These are phyloP conservation scores for Condylostylus longicornis DNA, from an alignment of 1,140 invertebrate species.

Conservation along the genomic window DNA sequence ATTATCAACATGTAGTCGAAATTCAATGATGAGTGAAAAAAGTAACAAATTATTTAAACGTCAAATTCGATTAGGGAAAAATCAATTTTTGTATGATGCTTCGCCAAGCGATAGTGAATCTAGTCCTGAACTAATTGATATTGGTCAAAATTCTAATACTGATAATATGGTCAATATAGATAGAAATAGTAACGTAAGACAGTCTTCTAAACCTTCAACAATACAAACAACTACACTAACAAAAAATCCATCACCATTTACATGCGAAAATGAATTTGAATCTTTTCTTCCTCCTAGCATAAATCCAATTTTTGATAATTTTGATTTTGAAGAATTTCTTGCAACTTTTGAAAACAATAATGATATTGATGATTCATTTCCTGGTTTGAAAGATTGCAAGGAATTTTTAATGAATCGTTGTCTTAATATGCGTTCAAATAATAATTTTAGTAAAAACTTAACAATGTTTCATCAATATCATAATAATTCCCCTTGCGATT, in stretches of 20 bases:
- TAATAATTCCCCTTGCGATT: too few species aligned
- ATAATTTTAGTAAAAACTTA: too few species aligned
- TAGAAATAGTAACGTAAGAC: too few species aligned
- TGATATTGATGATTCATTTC: conserved; percentile 32
- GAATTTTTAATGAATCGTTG: conserved; percentile 28
- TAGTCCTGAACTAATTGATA: conserved; percentile 8
- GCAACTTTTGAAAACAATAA: conserved; percentile 37
- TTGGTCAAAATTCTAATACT: background rate
- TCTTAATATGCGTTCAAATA: too few species aligned
- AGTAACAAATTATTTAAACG: conserved; percentile 23
- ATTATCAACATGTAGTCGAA: conserved; percentile 13
- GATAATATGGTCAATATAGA: too few species aligned
- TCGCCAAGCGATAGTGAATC: conserved; percentile 22
- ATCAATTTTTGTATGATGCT: conserved; percentile 29
- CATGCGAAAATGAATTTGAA: conserved; percentile 11
- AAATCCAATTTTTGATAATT: conserved; percentile 26
- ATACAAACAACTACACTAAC: conserved; percentile 14
- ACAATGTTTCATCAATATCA: too few species aligned
- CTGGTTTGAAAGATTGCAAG: conserved; percentile 30
- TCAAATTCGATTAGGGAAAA: conserved; percentile 27
- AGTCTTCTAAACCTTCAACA: background rate
- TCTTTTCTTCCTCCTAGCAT: conserved; percentile 12
- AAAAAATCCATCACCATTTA: conserved; percentile 14
- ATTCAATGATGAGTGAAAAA: conserved; percentile 19
- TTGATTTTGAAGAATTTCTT: conserved; percentile 37